Conservation (phyloP, 2,888 invertebrate genomes). For the Meandrusa payeni region DNA sequence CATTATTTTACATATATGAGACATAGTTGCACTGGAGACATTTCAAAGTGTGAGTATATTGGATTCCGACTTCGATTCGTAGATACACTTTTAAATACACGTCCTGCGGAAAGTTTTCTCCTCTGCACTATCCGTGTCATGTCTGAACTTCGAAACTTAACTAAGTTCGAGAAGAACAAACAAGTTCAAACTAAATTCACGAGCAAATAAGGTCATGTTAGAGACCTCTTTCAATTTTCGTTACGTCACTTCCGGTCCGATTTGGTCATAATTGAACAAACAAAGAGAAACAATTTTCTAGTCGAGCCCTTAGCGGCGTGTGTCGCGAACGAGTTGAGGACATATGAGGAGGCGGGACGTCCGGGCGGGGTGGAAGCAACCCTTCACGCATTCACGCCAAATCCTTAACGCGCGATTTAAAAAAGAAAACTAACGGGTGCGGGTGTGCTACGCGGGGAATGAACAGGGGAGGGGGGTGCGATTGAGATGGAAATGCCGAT, state of each 20-base stretch:
- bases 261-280: conserved; percentile 22
- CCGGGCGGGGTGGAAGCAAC: conserved; percentile 52
- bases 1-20: conserved; percentile 80
- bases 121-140: neutral
- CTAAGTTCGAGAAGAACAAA: conserved; percentile 15
- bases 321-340: conserved; percentile 47
- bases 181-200: conserved; percentile 21
- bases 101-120: neutral
- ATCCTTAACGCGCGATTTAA: conserved; percentile 80
- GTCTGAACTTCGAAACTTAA: conserved; percentile 1
- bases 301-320: conserved; percentile 26
- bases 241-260: too few relatives aligned
- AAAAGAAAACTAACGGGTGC: conserved; percentile 76
- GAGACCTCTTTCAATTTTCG: conserved; percentile 12
- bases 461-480: conserved; percentile 52
- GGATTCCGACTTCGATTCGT: neutral
- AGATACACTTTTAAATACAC: conserved; percentile 12
- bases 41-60: conserved; percentile 46
- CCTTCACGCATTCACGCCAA: conserved; percentile 76
- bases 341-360: conserved; percentile 61
- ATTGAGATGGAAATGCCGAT: conserved; percentile 77
- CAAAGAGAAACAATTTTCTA: too few relatives aligned
- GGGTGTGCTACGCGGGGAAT: conserved; percentile 35
- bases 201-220: conserved; percentile 15
- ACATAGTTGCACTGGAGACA: conserved; percentile 73